phyloP scores from a whole-genome alignment of 1,140 invertebrate species.

The Papilio helenus region DNA sequence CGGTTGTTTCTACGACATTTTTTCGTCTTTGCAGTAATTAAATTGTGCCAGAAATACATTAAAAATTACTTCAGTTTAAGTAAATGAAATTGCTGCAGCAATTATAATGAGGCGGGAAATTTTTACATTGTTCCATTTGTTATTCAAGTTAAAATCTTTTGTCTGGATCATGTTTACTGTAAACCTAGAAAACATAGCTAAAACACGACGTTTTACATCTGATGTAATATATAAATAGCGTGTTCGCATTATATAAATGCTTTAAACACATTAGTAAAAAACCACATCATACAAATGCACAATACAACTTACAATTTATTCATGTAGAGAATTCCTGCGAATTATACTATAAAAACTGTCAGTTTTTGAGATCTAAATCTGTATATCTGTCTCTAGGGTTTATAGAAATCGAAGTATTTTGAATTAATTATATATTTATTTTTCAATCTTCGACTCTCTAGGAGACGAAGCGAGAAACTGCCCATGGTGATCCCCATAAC shows the following conservation, averaged over 20 bases:
- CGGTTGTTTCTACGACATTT: no score
- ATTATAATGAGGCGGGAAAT: not conserved
- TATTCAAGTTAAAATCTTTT: not conserved
- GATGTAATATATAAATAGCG: not conserved
- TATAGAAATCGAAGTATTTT: no score
- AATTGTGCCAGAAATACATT: not conserved
- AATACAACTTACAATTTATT: not conserved
- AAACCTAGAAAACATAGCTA: not conserved
- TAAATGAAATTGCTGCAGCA: not conserved
- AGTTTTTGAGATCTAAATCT: no score
- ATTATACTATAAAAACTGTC: not conserved
- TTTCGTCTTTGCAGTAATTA: no score
- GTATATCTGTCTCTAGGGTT: no score
- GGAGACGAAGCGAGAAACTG: no score
- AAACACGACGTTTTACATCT: not conserved
- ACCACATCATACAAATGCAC: not conserved
- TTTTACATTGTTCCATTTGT: not conserved
- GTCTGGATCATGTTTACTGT: not conserved
- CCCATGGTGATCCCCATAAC: no score
- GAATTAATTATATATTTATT: no score
- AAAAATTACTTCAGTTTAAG: not conserved
- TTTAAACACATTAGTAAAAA: slow-evolving; percentile 7
- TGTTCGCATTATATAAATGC: slow-evolving; percentile 9
- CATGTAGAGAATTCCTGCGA: not conserved
- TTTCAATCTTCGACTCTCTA: no score